A percentile compares a stretch with the other conserved stretches of the same genome.
Conservation (phyloP, 2,113 vertebrate genomes). For the Typhlomys cinereus region DNA sequence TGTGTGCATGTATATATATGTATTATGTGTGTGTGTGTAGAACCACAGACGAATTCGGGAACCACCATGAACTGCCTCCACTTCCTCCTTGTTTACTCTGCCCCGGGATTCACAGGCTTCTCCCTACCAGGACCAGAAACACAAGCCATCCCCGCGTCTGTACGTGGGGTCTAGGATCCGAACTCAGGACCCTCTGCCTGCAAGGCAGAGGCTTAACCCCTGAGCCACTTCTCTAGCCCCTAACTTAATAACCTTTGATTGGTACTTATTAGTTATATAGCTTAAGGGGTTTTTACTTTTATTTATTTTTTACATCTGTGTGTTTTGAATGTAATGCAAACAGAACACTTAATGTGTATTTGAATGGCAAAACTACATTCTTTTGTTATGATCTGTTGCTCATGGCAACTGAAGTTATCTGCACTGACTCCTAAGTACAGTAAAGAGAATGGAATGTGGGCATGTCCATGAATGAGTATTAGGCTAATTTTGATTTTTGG, state of each 20-base stretch:
- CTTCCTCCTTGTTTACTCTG: too few relatives aligned
- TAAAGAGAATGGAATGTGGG: constrained; percentile 70
- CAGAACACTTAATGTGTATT: constrained; percentile 71
- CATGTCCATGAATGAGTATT: background rate
- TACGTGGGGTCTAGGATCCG: too few relatives aligned
- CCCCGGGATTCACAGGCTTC: too few relatives aligned
- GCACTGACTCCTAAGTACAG: constrained; percentile 34
- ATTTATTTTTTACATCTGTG: background rate
- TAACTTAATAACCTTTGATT: constrained; percentile 32
- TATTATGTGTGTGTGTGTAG: too few relatives aligned
- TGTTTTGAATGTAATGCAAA: constrained; percentile 31
- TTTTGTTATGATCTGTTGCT: constrained; percentile 72
- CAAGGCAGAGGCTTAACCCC: too few relatives aligned
- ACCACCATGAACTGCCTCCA: too few relatives aligned
- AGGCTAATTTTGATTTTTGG: background rate
- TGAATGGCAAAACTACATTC: constrained; percentile 76
- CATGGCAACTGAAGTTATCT: constrained; percentile 75
- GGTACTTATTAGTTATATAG: constrained; percentile 25
- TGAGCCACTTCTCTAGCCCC: too few relatives aligned
- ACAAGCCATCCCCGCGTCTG: too few relatives aligned
- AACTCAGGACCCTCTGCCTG: too few relatives aligned
- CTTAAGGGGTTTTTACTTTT: background rate
- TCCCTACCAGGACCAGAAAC: too few relatives aligned
- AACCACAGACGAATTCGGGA: too few relatives aligned
- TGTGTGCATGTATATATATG: too few relatives aligned